Evolutionary conservation across 2,113 vertebrate species (phyloP), one percentile per base, ranked within the genome.

Genomic region (Electrona antarctica): DNA sequence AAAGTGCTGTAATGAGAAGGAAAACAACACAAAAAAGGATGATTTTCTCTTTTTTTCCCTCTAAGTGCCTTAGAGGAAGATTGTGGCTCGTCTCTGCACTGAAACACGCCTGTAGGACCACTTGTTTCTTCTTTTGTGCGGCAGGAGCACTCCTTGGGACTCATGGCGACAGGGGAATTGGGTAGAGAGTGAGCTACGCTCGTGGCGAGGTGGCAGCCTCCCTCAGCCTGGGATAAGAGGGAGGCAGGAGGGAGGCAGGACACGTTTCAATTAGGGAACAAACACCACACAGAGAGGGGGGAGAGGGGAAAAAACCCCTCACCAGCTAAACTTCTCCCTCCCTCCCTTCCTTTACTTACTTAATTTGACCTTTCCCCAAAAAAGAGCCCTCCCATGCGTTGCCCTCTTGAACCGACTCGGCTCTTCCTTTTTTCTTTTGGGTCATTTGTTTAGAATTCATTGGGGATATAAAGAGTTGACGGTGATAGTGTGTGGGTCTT

Each of bases 1-100:
- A 90, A 93, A 92, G 91, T 91, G 85, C 83, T 83, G 83, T 93
- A 94, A 94, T 93, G 93, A 93, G 92, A 93, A 89, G 85, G 88
- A 93, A 89, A 91, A 92, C 91, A 92, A 91, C 89, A 89, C 88
- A 89, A 91, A 62, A 91, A 79, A 66, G 64, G 46, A 73, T 50
- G 67, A 75, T 83, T 81, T 71, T 47, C 76, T 64, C 87, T 59
- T 3, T 60, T 45, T 60, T 12, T 60, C 28, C 7, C 57, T 58
- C 69, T 56, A 21, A 21, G 21, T 81, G 91, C 90, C 93, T 90
- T 81, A 76, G 67, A 93, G 92, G 89, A 66, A 90, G 91, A 90
- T 89, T 78, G 87, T 79, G 82, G 90, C 85, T 88, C 85, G 74
- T 90, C 90, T 92, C 82, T 83, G 81, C 75, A 86, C 80, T 78